Evolutionary conservation across 2,113 vertebrate species (phyloP).

Genomic region (Dipodomys merriami): DNA sequence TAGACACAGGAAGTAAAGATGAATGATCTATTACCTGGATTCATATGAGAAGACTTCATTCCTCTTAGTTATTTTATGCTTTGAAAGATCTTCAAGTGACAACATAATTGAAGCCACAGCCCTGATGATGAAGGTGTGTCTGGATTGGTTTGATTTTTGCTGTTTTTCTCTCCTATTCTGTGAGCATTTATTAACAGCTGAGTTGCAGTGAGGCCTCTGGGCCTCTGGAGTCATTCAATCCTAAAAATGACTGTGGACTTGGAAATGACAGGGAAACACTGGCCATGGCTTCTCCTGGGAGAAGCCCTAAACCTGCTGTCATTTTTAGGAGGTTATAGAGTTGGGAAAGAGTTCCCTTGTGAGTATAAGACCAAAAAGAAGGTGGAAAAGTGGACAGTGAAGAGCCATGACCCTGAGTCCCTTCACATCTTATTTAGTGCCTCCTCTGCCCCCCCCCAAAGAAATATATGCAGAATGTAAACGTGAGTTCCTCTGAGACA

Average conservation of each 20-base stretch:
- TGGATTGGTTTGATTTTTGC: conserved; percentile 30
- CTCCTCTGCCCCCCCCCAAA: not conserved
- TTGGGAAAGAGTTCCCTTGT: conserved; percentile 66
- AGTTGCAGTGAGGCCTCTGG: conserved; percentile 21
- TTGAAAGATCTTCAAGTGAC: conserved; percentile 11
- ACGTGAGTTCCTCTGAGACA: not conserved
- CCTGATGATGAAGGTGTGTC: not conserved
- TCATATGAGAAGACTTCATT: not conserved
- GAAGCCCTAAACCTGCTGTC: conserved; percentile 61
- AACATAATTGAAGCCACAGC: not conserved
- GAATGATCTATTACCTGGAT: conserved; percentile 44
- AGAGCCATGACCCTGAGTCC: not conserved
- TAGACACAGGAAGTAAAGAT: conserved; percentile 44
- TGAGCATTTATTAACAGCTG: not conserved
- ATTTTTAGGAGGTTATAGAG: conserved; percentile 55
- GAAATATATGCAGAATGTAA: not conserved
- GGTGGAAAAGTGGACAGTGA: conserved; percentile 22
- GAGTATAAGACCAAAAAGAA: conserved; percentile 55
- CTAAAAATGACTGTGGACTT: conserved; percentile 58
- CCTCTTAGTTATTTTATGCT: not conserved
- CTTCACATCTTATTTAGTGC: conserved; percentile 24
- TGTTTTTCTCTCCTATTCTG: conserved; percentile 44
- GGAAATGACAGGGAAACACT: conserved; percentile 56
- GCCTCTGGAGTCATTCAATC: conserved; percentile 57
- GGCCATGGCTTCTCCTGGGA: conserved; percentile 23